Percentiles rank a stretch among this genome's conserved stretches.
These are phyloP conservation scores for Eupithecia abbreviata DNA, from an alignment of 2,888 invertebrate species.

Conservation along the genomic window DNA sequence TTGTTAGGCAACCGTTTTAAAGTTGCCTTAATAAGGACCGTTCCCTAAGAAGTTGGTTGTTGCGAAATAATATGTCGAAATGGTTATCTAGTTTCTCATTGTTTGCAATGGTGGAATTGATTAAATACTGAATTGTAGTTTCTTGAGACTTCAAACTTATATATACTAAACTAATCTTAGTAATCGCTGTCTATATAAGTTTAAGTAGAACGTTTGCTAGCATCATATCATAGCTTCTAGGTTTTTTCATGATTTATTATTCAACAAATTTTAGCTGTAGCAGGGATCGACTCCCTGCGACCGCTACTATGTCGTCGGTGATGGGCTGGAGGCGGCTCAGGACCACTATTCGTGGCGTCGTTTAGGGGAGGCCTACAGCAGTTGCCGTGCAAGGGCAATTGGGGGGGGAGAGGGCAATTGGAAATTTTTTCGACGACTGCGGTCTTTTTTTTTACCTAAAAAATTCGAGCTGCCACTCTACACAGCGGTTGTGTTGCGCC, in stretches of 20 bases:
- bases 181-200: background rate
- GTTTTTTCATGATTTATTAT: background rate
- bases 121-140: constrained; percentile 27
- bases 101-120: constrained; percentile 29
- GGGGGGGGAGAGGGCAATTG: no score
- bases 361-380: no score
- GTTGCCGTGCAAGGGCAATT: no score
- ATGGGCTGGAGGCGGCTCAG: no score
- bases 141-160: background rate
- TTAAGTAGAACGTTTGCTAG: background rate
- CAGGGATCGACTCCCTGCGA: no score
- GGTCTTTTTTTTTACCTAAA: no score
- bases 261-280: no score
- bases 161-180: background rate
- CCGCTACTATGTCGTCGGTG: no score
- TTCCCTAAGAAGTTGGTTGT: constrained; percentile 24
- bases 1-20: constrained; percentile 33
- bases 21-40: constrained; percentile 30
- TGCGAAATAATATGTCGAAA: constrained; percentile 35
- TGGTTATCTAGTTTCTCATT: constrained; percentile 33
- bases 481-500: no score
- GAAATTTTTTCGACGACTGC: no score
- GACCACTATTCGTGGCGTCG: no score
- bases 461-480: no score
- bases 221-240: background rate